Base-by-base conservation (phyloP, 2,888 invertebrate genomes). In the Temnothorax ravouxi region DNA sequence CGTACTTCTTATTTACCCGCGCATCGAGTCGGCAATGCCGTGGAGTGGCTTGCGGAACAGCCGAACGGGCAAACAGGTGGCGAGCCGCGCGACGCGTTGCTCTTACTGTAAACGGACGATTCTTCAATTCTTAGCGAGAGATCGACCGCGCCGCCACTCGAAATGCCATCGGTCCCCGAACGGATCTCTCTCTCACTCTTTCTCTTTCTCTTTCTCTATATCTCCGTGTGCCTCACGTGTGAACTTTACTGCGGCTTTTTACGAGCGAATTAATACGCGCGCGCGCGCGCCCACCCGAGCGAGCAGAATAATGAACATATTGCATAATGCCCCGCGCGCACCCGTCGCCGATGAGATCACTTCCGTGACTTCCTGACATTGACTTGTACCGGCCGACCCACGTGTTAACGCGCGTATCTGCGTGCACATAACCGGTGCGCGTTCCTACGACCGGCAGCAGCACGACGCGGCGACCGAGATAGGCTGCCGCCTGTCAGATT, bases 401-500 rank as follows among this genome's bases (percentile, higher is more conserved):
- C 72, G 80, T 56, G 62, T 54, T 67, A 69, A 47, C 67, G 47
- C 25, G 62, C 9, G 44, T 77, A 29, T 56, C 52, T 61, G 72
- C 56, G 77, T 81, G 71, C 76, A 62, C 50, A 34, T 85, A 84
- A 80, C 3, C 47, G 56, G 47, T 18, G 54, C 64, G 44, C 54
- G 79, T 82, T 75, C 84, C 80, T 64, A 72, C 77, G 71, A 66
- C 67, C 62, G 62, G 64, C 66, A 47, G 75, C 76, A 34, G 62
- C 76, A 21, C 56, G n/a, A n/a, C n/a, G n/a, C n/a, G 18, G 25
- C 77, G 71, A 56, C 34, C 59, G 34, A 79, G 79, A 72, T 83
- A 85, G 79, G 62, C 82, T 71, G 67, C 83, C 85, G 87, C 91
- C 91, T 91, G 93, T 92, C 92, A 90, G 93, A 93, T 92, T 93